Conservation (phyloP, 35 echinoderm and acorn worm genomes). For the Nesometra sesokonis region DNA sequence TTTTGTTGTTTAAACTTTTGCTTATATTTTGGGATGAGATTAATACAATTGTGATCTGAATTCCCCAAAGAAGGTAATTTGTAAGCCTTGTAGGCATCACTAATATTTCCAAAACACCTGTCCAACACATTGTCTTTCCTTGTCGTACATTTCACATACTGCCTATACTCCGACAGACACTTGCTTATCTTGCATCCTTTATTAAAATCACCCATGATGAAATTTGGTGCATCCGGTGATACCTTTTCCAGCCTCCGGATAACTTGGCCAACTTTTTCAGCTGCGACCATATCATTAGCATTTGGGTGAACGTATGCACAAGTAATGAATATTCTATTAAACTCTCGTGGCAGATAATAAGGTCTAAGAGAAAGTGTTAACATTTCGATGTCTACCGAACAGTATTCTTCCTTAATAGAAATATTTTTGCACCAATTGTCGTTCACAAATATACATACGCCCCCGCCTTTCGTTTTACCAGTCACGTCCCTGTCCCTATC, state of each 20-base stretch:
- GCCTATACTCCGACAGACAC: too few relatives aligned
- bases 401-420: not conserved
- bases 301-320: not conserved
- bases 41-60: too few relatives aligned
- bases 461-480: conserved; percentile 13
- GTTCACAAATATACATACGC: conserved; percentile 31
- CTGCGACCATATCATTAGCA: not conserved
- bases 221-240: not conserved
- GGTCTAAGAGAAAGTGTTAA: conserved; percentile 14
- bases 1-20: too few relatives aligned
- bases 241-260: not conserved
- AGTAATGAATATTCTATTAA: not conserved
- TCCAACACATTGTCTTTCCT: too few relatives aligned
- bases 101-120: too few relatives aligned
- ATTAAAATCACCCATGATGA: not conserved
- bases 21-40: too few relatives aligned
- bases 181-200: too few relatives aligned
- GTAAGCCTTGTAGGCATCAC: too few relatives aligned
- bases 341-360: conserved; percentile 10
- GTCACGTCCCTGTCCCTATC: conserved; percentile 4
- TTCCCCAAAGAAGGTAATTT: too few relatives aligned
- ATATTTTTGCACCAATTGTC: conserved; percentile 25
- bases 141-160: too few relatives aligned
- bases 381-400: conserved; percentile 14
- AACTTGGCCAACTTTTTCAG: not conserved